Evolutionary conservation across 2,888 invertebrate species (phyloP).

Genomic region (Nesidiocoris tenuis): DNA sequence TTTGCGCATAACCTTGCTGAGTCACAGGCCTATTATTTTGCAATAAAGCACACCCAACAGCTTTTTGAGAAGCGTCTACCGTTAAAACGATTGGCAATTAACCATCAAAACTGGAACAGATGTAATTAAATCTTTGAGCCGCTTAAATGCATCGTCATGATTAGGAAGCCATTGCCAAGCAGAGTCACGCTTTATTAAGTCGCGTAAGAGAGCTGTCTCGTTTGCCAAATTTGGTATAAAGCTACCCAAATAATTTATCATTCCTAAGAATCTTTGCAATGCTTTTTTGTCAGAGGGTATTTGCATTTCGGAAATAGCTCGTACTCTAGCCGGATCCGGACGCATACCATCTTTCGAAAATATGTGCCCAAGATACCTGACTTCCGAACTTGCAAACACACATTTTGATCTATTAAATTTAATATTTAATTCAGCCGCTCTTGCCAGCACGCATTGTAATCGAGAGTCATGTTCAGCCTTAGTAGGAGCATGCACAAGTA

Average conservation of each 20-base stretch:
- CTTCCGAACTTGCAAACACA: no score
- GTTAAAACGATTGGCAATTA: background rate
- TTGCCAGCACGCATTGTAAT: slow-evolving; percentile 1
- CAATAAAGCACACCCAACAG: background rate
- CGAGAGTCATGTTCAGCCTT: slow-evolving; percentile 1
- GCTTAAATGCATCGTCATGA: slow-evolving; percentile 15
- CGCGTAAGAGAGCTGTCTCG: slow-evolving; percentile 46
- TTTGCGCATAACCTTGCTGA: no score
- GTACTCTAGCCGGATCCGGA: no score
- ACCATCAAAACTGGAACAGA: background rate
- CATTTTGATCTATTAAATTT: no score
- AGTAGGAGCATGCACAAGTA: background rate
- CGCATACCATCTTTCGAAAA: no score
- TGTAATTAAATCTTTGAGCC: slow-evolving; percentile 9
- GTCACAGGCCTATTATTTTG: slow-evolving; percentile 16
- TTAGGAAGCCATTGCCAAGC: slow-evolving; percentile 14
- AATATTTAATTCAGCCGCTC: slow-evolving; percentile 1
- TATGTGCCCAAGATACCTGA: no score
- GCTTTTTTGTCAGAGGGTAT: slow-evolving; percentile 46
- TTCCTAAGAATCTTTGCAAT: slow-evolving; percentile 49
- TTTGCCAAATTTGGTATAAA: slow-evolving; percentile 50
- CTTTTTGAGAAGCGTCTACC: background rate
- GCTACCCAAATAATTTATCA: slow-evolving; percentile 50
- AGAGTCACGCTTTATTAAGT: slow-evolving; percentile 45
- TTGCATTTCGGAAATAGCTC: slow-evolving; percentile 46